Conservation (phyloP, 2,113 vertebrate genomes). For the Sceloporus undulatus region DNA sequence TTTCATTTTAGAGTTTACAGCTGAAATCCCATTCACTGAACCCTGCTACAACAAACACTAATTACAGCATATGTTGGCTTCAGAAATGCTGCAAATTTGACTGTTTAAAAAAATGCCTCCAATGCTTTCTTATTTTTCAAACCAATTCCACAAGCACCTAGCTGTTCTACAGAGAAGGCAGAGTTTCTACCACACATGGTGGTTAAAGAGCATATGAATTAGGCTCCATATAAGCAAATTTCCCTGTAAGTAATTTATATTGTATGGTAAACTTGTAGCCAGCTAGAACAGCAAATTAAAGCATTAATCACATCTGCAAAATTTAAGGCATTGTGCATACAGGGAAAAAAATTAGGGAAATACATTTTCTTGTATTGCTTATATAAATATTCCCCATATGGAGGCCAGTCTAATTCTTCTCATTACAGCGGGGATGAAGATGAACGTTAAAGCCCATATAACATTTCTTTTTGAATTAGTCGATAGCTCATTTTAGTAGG, state of each 20-base stretch:
- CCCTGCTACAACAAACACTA: slow-evolving; percentile 69
- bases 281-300: slow-evolving; percentile 88
- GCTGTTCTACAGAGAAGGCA: slow-evolving; percentile 66
- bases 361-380: slow-evolving; percentile 87
- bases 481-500: slow-evolving; percentile 88
- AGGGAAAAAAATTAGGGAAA: slow-evolving; percentile 86
- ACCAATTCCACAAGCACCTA: slow-evolving; percentile 69
- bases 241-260: slow-evolving; percentile 88
- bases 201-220: slow-evolving; percentile 86
- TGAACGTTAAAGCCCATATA: slow-evolving; percentile 86
- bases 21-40: slow-evolving; percentile 67
- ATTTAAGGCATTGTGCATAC: slow-evolving; percentile 83
- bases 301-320: slow-evolving; percentile 88
- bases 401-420: slow-evolving; percentile 86
- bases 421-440: slow-evolving; percentile 86
- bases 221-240: slow-evolving; percentile 85
- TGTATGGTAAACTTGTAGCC: slow-evolving; percentile 86
- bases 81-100: slow-evolving; percentile 65
- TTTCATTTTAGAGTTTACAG: slow-evolving; percentile 65
- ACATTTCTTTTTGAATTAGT: slow-evolving; percentile 89
- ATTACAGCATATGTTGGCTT: slow-evolving; percentile 66
- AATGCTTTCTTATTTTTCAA: slow-evolving; percentile 74
- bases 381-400: slow-evolving; percentile 88
- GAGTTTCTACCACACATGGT: slow-evolving; percentile 77
- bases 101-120: slow-evolving; percentile 64